Percentiles rank a stretch among this genome's conserved stretches.
These are phyloP conservation scores for Beaufortia kweichowensis DNA, from an alignment of 2,113 vertebrate genomes.

Conservation along the genomic window DNA sequence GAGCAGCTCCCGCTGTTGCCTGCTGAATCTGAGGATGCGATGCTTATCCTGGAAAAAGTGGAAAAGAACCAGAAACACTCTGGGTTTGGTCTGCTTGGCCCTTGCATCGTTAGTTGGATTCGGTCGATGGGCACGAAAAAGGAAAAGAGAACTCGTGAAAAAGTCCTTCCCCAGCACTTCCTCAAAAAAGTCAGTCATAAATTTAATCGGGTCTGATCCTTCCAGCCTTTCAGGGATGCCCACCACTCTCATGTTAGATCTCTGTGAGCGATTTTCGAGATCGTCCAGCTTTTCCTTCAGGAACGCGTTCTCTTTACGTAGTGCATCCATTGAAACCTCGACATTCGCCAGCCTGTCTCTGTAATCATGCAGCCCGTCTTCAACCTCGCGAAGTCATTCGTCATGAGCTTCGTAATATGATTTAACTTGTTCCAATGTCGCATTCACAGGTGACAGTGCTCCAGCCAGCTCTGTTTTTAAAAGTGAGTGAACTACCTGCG, in stretches of 20 bases:
- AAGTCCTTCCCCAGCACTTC: background rate
- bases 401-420: background rate
- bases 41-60: conserved; percentile 12
- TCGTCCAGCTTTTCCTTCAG: background rate
- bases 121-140: background rate
- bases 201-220: background rate
- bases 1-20: background rate
- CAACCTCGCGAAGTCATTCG: background rate
- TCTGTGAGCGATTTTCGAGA: background rate
- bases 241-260: background rate
- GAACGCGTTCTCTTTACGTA: background rate
- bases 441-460: background rate
- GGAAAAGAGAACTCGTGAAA: background rate
- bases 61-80: conserved; percentile 1
- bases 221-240: background rate
- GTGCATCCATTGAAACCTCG: background rate
- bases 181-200: background rate
- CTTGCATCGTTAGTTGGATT: background rate
- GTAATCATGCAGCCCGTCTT: background rate
- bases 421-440: background rate
- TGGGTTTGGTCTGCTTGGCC: background rate
- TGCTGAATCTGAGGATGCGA: background rate
- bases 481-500: background rate
- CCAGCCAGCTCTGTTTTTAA: too few relatives aligned
- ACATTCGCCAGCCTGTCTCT: background rate